Evolutionary conservation across 2,113 vertebrate species (phyloP), one percentile per base, ranked within the genome.

Genomic region (Nycticryphes semicollaris): DNA sequence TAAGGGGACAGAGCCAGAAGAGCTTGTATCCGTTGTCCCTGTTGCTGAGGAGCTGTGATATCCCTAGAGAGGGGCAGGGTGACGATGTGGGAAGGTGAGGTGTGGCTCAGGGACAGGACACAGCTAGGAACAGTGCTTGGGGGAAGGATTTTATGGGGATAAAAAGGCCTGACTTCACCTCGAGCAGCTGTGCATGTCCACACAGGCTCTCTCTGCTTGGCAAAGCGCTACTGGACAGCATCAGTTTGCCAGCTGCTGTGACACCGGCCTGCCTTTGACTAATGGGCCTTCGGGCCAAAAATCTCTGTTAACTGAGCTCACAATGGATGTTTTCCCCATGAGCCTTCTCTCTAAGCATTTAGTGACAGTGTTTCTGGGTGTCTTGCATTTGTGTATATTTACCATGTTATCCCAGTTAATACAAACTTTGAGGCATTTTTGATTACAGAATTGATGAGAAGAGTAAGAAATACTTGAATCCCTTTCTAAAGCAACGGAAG

Each of bases 391-490:
- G 41, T 75, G 54, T 69, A 22, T 18, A 23, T 50, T 80, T 0
- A 0, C 30, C 0, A 0, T 14, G 3, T 87, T 53, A 80, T 8
- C 43, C 43, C 30, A 23, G 39, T 30, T 77, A 30, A 60, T 39
- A 31, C 14, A 12, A 75, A 6, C 7, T 68, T 72, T n/a, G 69
- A 64, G 60, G 33, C 7, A 1, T 60, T 95, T 92, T 75, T 94
- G n/a, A 14, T 97, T 98, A 27, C 96, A 99, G 99, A 93, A 90
- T 90, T 92, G 96, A 98, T 57, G 98, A 98, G 39, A 99, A 98
- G 93, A 90, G 83, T 53, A 98, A 98, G 93, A 98, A 97, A 83
- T 98, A 97, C 18, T 92, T 97, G 72, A 98, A 91, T 63, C 88
- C 97, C 2, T 94, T 98, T 67, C 95, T 96, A 45, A 98, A 97